Evolutionary conservation across 2,888 invertebrate species (phyloP), one percentile per base, ranked within the genome.

Genomic region (Pachymerium ferrugineum): DNA sequence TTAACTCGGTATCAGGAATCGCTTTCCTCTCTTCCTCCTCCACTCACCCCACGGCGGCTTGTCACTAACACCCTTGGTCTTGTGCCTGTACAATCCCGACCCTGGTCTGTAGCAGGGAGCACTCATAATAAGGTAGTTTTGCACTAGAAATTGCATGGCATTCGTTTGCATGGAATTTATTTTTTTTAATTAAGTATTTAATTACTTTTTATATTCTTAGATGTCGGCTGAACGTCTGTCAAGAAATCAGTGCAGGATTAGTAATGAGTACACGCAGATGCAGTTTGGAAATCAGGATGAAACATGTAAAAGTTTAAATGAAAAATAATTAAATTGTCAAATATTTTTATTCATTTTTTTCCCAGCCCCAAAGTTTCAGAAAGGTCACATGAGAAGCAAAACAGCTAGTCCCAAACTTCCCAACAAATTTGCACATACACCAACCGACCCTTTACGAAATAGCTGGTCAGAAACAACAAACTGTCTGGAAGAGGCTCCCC

Each of bases 401-500:
- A 76, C 75, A 28, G 72, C 75, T 14, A 77, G 75, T 54, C 77
- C 75, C 8, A 76, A 86, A 76, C 74, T 83, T 74, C 82, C 86
- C 12, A 77, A 86, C 30, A 81, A 86, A 73, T 86, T 86, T 77
- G 85, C 86, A 0, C 80, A 75, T 86, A 79, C 83, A 84, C 4
- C 86, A 86, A 4, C 85, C 86, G 0, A 85, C 85, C 0, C 86
- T 85, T 70, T 74, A 74, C 16, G 81, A 81, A 16, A 77, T 77
- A 1, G 81, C 81, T 75, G 82, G 82, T 74, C 74, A 28, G 70
- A 68, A 83, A 83, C 85, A 0, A 84, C 85, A 83, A 83, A 83
- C 70, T 83, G 85, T 0, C 79, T 83, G 76, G 84, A 87, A 74
- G 88, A 88, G 77, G 92, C 92, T 0, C 92, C 92, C 19, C 93